A percentile compares a stretch with the other conserved stretches of the same genome.
Conservation (phyloP, 2,113 vertebrate genomes). For the Pseudorhombus dupliciocellatus region DNA sequence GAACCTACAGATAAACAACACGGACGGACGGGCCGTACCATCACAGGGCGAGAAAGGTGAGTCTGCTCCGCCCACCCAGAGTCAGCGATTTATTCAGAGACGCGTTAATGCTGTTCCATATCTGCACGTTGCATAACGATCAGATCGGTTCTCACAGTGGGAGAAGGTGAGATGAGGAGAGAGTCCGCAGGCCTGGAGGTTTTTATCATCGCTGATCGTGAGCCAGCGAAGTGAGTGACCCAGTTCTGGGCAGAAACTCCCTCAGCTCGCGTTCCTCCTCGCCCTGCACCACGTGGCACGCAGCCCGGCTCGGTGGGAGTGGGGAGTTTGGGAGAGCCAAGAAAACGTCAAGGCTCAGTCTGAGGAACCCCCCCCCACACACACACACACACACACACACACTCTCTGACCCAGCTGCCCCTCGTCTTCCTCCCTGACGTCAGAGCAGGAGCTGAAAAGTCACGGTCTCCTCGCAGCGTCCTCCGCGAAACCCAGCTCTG, state of each 20-base stretch:
- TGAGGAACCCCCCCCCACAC: constrained; percentile 35
- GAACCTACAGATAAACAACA: constrained; percentile 18
- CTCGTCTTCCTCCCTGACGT: constrained; percentile 34
- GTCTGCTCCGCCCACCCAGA: constrained; percentile 34
- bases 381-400: not conserved
- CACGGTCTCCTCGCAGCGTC: constrained; percentile 60
- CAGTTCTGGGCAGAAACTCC: constrained; percentile 61
- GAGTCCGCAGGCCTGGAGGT: not conserved
- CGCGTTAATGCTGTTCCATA: not conserved
- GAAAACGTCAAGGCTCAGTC: constrained; percentile 35
- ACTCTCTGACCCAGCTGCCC: constrained; percentile 27
- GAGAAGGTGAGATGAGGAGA: not conserved
- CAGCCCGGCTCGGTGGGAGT: constrained; percentile 57
- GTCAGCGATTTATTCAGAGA: constrained; percentile 35
- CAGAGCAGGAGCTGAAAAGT: constrained; percentile 65
- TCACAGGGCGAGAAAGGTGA: constrained; percentile 27
- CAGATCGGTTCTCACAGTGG: not conserved
- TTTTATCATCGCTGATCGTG: not conserved
- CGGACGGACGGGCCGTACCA: constrained; percentile 1
- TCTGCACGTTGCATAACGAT: constrained; percentile 1
- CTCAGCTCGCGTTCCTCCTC: constrained; percentile 32
- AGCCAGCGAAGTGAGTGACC: constrained; percentile 49
- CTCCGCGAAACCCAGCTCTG: constrained; percentile 57
- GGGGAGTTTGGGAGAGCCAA: constrained; percentile 56
- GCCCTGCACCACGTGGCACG: constrained; percentile 59